Conservation (phyloP, 1,140 invertebrate genomes). For the Camponotus pennsylvanicus region DNA sequence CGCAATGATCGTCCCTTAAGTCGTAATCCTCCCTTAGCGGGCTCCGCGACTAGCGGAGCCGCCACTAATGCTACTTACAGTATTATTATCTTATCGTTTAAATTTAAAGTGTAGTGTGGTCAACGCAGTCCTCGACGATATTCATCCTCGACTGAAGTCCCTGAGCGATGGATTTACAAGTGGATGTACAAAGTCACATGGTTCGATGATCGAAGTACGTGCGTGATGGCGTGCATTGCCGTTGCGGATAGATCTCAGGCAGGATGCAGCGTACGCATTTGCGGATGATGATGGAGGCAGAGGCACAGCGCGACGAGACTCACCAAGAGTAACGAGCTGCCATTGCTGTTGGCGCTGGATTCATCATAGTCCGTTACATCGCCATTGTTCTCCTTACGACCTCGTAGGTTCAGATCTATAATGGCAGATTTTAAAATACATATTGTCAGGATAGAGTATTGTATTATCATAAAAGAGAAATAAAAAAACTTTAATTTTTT, state of each 20-base stretch:
- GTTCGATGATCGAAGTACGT: conserved; percentile 58
- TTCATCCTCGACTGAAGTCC: conserved; percentile 72
- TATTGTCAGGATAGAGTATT: not conserved
- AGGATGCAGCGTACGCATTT: conserved; percentile 79
- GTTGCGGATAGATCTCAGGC: conserved; percentile 79
- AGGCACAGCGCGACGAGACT: conserved; percentile 75
- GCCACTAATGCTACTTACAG: conserved; percentile 56
- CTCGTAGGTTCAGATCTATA: conserved; percentile 81
- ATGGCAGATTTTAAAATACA: conserved; percentile 17
- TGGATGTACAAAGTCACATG: conserved; percentile 73
- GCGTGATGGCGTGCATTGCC: conserved; percentile 43
- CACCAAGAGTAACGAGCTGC: conserved; percentile 67
- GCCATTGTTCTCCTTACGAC: conserved; percentile 79
- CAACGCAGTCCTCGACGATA: conserved; percentile 65
- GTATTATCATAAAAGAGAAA: not conserved
- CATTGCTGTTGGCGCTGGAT: conserved; percentile 73
- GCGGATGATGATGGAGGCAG: conserved; percentile 79
- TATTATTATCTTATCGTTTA: conserved; percentile 64
- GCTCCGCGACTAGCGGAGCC: not conserved
- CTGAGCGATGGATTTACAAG: conserved; percentile 74
- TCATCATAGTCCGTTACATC: conserved; percentile 80
- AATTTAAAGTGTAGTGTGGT: conserved; percentile 62
- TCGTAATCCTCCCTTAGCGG: conserved; percentile 52
- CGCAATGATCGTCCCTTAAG: conserved; percentile 46
- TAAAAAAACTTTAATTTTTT: not conserved